Percentiles rank a stretch among this genome's conserved stretches.
Evolutionary conservation across 2,797 vertebrate species (phyloP).

Genomic region (Myotis daubentonii): DNA sequence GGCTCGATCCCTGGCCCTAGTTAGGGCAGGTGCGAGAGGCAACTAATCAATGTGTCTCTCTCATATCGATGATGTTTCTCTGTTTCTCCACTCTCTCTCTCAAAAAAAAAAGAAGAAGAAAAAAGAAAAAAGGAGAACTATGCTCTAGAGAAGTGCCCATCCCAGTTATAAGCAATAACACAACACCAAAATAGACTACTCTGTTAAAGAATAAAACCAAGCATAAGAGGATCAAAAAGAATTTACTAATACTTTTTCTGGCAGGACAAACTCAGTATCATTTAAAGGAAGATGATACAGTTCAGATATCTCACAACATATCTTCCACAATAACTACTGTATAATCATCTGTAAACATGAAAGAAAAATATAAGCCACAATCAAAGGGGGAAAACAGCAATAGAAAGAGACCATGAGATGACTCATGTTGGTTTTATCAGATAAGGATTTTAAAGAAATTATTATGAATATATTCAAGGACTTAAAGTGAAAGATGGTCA

Average conservation of each 20-base stretch:
- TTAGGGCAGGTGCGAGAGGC: no score
- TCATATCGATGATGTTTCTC: no score
- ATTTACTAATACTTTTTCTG: background rate
- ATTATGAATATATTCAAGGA: background rate
- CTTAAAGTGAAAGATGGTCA: background rate
- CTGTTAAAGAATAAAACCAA: conserved; percentile 22
- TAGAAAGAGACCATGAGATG: background rate
- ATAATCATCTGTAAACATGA: background rate
- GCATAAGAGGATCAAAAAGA: background rate
- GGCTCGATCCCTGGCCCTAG: no score
- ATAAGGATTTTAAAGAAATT: background rate
- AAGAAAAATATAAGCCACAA: background rate
- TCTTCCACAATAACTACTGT: background rate
- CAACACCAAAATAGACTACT: background rate
- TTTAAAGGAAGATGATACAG: background rate
- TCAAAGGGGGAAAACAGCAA: background rate
- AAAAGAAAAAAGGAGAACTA: background rate
- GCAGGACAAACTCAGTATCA: background rate
- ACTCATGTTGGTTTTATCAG: background rate
- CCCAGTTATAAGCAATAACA: background rate
- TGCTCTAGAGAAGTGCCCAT: background rate
- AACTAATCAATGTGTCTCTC: no score
- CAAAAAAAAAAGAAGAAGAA: no score
- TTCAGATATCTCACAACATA: background rate
- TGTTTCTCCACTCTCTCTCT: no score